These are phyloP conservation scores for Gila orcuttii DNA, from an alignment of 2,113 vertebrate genomes.

Conservation along the genomic window DNA sequence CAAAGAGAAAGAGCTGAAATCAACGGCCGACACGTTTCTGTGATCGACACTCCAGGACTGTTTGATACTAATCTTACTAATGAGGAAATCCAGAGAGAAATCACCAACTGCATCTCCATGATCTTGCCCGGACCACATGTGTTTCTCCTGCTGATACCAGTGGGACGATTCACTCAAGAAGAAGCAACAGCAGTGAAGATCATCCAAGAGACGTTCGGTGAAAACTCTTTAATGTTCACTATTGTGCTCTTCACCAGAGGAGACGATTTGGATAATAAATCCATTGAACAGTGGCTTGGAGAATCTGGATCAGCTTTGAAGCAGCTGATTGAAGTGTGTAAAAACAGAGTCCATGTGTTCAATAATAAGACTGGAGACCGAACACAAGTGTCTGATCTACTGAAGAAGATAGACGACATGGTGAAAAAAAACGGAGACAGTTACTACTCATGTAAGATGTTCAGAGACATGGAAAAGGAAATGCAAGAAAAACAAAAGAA, in stretches of 20 bases:
- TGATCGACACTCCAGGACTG: no score
- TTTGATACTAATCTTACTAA: no score
- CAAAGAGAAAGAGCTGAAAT: no score
- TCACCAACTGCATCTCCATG: no score
- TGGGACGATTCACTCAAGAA: not conserved
- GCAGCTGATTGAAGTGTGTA: not conserved
- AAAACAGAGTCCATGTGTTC: not conserved
- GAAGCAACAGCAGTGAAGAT: not conserved
- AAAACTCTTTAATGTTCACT: not conserved
- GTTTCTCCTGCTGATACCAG: no score
- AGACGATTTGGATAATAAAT: not conserved
- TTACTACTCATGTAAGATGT: slow-evolving; percentile 8
- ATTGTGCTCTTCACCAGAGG: not conserved
- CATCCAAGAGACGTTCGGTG: not conserved
- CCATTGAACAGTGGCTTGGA: not conserved
- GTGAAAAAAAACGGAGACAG: not conserved
- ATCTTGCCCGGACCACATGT: no score
- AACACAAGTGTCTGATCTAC: slow-evolving; percentile 10
- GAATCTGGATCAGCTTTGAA: not conserved
- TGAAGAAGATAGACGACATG: not conserved
- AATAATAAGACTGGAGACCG: not conserved
- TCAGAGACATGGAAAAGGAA: not conserved
- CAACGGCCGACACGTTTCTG: no score
- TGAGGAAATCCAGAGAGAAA: no score
- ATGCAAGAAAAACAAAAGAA: not conserved